Conservation (phyloP, 2,113 vertebrate genomes). For the Capreolus pygargus region DNA sequence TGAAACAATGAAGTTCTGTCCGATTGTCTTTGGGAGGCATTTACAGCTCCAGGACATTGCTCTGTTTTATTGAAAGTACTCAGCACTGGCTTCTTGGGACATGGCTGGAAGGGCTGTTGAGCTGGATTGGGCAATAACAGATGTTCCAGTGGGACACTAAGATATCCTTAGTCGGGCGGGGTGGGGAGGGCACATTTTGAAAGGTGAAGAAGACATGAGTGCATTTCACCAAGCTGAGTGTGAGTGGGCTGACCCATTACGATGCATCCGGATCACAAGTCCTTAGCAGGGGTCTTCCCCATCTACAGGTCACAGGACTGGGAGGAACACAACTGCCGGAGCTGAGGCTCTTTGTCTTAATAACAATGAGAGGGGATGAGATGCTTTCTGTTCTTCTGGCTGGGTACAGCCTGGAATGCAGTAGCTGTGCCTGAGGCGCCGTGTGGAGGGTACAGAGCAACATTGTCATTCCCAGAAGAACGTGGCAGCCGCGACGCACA, state of each 20-base stretch:
- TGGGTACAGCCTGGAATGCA: conserved; percentile 59
- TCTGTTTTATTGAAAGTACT: conserved; percentile 73
- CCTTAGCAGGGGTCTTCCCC: not conserved
- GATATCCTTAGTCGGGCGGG: conserved; percentile 51
- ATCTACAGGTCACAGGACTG: not conserved
- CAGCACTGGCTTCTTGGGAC: conserved; percentile 69
- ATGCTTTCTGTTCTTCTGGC: conserved; percentile 47
- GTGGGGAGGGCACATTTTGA: not conserved
- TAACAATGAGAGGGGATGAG: conserved; percentile 57
- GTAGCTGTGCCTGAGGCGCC: conserved; percentile 31
- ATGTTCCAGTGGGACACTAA: conserved; percentile 75
- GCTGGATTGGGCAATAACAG: conserved; percentile 80
- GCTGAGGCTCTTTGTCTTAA: not conserved
- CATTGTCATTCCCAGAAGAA: conserved; percentile 52
- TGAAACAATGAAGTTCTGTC: conserved; percentile 88
- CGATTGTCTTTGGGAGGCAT: conserved; percentile 81
- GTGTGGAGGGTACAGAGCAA: not conserved
- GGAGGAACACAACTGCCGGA: not conserved
- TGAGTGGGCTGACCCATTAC: not conserved
- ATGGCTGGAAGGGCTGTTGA: conserved; percentile 66
- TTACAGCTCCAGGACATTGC: conserved; percentile 82
- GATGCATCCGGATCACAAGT: not conserved
- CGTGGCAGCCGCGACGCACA: conserved; percentile 41
- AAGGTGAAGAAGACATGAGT: not conserved
- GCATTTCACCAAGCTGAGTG: not conserved